Percentiles rank a stretch among this genome's conserved stretches.
These are phyloP conservation scores for Ceratosolen fusciceps DNA, from an alignment of 1,140 invertebrate genomes.

Conservation along the genomic window DNA sequence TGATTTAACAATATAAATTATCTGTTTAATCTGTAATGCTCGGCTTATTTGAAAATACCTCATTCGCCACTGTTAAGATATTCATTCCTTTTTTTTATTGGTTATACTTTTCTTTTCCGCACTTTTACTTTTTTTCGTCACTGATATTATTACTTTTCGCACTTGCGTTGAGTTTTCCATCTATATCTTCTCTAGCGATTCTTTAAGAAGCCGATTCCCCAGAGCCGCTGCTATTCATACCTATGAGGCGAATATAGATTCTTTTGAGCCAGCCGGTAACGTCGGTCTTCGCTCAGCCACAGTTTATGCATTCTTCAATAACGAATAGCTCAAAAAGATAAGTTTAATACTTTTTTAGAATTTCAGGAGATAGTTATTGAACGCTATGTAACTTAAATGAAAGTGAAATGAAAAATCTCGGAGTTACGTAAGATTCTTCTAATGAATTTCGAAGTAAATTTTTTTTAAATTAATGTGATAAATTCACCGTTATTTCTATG, in stretches of 20 bases:
- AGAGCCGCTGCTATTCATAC: slow-evolving; percentile 20
- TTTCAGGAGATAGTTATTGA: neutral
- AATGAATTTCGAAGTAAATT: too few species aligned
- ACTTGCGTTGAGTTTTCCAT: slow-evolving; percentile 3
- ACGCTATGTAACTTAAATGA: neutral
- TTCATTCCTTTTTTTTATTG: neutral
- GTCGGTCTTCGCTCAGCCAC: neutral
- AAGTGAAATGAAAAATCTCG: neutral
- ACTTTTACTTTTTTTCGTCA: neutral
- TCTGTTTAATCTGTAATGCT: slow-evolving; percentile 30
- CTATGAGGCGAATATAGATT: slow-evolving; percentile 23
- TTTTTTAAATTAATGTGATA: too few species aligned
- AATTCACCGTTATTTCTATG: too few species aligned
- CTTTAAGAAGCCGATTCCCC: slow-evolving; percentile 8
- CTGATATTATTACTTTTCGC: slow-evolving; percentile 34
- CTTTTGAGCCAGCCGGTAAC: neutral
- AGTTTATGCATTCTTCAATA: neutral
- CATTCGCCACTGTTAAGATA: slow-evolving; percentile 8
- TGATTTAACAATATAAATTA: slow-evolving; percentile 51
- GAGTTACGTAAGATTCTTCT: too few species aligned
- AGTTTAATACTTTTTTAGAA: neutral
- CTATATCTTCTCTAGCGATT: neutral
- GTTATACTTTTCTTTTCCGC: neutral
- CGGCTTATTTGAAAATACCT: slow-evolving; percentile 46
- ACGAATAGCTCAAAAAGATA: neutral